A percentile compares a stretch with the other conserved stretches of the same genome.
These are phyloP conservation scores for Cheirogaleus medius DNA, from an alignment of 2,113 vertebrate species.

Conservation along the genomic window DNA sequence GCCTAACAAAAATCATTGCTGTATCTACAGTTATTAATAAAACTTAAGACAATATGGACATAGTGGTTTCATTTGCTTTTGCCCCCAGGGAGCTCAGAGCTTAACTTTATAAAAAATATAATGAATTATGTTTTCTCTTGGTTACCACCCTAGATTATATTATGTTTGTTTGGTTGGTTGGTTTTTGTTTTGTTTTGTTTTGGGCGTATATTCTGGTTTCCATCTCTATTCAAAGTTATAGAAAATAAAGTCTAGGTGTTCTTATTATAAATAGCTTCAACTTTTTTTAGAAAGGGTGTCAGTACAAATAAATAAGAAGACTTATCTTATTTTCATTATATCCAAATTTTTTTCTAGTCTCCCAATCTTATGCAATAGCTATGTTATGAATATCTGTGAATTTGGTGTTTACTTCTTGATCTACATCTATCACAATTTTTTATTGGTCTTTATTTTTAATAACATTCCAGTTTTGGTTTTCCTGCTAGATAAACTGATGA, in stretches of 20 bases:
- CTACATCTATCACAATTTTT: background rate
- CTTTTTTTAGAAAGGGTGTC: background rate
- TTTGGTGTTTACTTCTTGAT: background rate
- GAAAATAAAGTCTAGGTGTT: background rate
- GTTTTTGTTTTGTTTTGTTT: background rate
- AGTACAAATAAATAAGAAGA: background rate
- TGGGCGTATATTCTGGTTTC: background rate
- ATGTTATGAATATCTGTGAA: background rate
- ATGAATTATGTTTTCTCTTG: background rate
- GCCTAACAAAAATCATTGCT: background rate
- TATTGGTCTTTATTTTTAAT: background rate
- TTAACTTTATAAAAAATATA: background rate
- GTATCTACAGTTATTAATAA: background rate
- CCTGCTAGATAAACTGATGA: background rate
- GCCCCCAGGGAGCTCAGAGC: background rate
- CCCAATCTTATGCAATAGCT: background rate
- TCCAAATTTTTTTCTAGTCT: background rate
- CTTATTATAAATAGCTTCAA: background rate
- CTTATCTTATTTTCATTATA: background rate
- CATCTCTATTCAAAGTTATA: background rate
- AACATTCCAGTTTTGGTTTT: background rate
- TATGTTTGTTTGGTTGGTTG: background rate
- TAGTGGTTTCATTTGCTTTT: background rate
- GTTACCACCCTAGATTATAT: background rate
- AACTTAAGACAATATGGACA: background rate